A percentile compares a stretch with the other conserved stretches of the same genome.
phyloP scores from a whole-genome alignment of 2,113 vertebrate genomes.

The Urocitellus parryii region DNA sequence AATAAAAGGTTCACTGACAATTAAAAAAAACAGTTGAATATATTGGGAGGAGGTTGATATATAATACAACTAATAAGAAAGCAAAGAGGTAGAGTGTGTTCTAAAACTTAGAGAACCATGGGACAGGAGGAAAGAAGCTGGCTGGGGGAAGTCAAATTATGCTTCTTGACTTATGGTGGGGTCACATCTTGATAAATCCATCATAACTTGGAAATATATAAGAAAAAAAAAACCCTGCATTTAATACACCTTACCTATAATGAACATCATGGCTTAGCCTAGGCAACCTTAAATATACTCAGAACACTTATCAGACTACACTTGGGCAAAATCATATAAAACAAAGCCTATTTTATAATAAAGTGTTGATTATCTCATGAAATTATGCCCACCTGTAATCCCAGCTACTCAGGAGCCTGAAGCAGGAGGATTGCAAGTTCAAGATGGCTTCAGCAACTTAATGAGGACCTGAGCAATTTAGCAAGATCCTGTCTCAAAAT shows the following conservation, averaged over 20 bases:
- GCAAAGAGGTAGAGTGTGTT: neutral
- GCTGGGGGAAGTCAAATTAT: neutral
- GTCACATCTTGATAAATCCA: neutral
- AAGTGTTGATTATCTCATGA: neutral
- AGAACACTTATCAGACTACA: neutral
- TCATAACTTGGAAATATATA: neutral
- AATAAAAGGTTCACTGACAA: no score
- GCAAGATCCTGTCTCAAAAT: no score
- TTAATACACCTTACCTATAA: neutral
- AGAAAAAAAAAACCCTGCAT: neutral
- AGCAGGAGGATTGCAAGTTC: no score
- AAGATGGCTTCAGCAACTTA: no score
- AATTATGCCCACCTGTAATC: neutral
- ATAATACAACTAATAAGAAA: neutral
- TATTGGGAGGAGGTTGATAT: neutral
- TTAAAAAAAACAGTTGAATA: neutral
- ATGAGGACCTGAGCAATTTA: no score
- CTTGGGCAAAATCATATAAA: neutral
- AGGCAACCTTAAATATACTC: neutral
- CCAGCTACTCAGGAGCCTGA: no score
- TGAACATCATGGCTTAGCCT: no score
- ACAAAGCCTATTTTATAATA: neutral
- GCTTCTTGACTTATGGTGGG: neutral
- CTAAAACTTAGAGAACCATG: neutral
- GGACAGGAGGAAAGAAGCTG: neutral